A percentile compares a stretch with the other conserved stretches of the same genome.
Conservation (phyloP, 2,888 invertebrate species). For the Eumacrocentrus americanus region DNA sequence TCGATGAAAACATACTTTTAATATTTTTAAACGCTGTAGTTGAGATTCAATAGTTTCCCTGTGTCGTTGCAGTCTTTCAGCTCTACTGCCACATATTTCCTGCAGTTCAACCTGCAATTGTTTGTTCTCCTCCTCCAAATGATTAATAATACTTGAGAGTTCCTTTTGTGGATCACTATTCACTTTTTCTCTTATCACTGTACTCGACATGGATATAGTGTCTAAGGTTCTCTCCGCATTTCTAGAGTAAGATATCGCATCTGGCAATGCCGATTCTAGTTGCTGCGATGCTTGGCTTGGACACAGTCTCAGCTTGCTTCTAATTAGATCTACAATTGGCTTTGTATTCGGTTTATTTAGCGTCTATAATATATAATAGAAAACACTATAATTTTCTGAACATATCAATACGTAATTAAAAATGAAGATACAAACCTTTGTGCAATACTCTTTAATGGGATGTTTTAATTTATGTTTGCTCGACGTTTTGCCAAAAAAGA, state of each 20-base stretch:
- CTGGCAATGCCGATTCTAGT: constrained; percentile 16
- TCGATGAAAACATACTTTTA: constrained; percentile 69
- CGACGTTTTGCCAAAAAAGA: constrained; percentile 67
- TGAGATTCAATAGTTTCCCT: constrained; percentile 70
- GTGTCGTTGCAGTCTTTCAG: constrained; percentile 66
- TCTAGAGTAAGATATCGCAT: constrained; percentile 32
- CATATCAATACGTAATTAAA: constrained; percentile 10
- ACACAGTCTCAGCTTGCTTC: constrained; percentile 57
- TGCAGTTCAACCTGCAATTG: constrained; percentile 56
- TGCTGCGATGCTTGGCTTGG: constrained; percentile 42
- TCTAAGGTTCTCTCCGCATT: constrained; percentile 49
- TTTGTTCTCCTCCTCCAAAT: constrained; percentile 73
- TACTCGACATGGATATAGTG: constrained; percentile 50
- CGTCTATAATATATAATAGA: constrained; percentile 46
- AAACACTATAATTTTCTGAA: constrained; percentile 14
- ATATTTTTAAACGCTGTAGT: constrained; percentile 70
- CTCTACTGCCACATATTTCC: constrained; percentile 54
- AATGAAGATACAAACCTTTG: constrained; percentile 43
- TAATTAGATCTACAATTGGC: constrained; percentile 54
- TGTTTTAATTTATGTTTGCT: constrained; percentile 71
- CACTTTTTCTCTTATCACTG: constrained; percentile 49
- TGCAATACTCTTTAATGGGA: constrained; percentile 71
- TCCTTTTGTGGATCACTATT: constrained; percentile 66
- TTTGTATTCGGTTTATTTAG: constrained; percentile 56
- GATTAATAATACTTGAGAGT: constrained; percentile 73